phyloP scores from a whole-genome alignment of 1,140 invertebrate species.

The Zaprionus davidi region DNA sequence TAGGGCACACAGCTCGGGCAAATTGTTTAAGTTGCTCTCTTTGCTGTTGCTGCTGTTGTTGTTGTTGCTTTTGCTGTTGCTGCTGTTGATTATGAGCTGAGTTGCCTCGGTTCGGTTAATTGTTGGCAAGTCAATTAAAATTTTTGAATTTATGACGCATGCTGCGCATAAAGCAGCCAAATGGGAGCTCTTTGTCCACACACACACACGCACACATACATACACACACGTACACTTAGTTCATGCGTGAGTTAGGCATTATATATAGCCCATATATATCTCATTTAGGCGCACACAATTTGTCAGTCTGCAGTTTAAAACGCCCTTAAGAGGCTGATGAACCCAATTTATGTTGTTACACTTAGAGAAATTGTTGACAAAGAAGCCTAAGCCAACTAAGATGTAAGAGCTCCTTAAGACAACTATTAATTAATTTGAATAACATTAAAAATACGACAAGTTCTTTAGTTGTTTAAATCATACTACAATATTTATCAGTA shows the following conservation, averaged over 20 bases:
- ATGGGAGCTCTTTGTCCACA: background rate
- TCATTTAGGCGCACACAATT: background rate
- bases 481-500: too few relatives aligned
- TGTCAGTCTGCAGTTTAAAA: background rate
- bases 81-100: constrained; percentile 26
- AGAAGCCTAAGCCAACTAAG: too few relatives aligned
- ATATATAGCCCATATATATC: constrained; percentile 4
- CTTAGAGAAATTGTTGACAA: background rate
- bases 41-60: background rate
- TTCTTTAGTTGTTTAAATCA: too few relatives aligned
- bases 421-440: too few relatives aligned
- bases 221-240: background rate
- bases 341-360: background rate
- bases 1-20: constrained; percentile 15
- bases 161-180: constrained; percentile 25
- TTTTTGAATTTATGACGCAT: constrained; percentile 41
- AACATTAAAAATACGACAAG: too few relatives aligned
- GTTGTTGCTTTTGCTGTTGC: background rate
- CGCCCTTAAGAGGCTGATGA: background rate
- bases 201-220: background rate
- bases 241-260: background rate
- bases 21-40: constrained; percentile 47
- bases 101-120: constrained; percentile 19
- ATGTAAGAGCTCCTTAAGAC: too few relatives aligned
- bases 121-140: constrained; percentile 49